Base-by-base conservation (phyloP, 2,888 invertebrate genomes). In the Aromia moschata region DNA sequence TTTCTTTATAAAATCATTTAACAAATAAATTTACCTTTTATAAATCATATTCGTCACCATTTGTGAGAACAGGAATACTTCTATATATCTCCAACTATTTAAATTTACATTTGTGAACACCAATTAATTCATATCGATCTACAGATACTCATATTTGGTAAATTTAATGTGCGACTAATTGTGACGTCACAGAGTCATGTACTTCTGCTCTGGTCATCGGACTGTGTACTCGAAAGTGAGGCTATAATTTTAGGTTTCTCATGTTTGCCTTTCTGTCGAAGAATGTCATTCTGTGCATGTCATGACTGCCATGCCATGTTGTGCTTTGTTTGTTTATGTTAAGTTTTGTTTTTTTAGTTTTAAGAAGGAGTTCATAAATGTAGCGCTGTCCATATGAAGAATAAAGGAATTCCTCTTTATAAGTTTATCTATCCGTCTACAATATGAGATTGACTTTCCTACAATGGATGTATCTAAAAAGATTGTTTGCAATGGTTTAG, bases 381-480 rank as follows among this genome's bases (percentile, higher is more conserved):
- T 10, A 33, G n/a, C 33, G 33, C 33, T 11, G 33, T 33, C 5
- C 2, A 11, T 33, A n/a, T 33, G 33, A 33, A 33, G 30, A 30
- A 11, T 25, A 44, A 30, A 11, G 14, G 11, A 44, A 44, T 11
- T 18, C 20, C 12, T 7, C 20, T 44, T 11, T 1, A 44, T 10
- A 25, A 20, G 9, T 2, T 9, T 15, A 44, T 7, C 3, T 44
- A 44, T 9, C 30, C 12, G 14, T 11, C 33, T 43, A 44, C 53
- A 60, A 57, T 33, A 60, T 60, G 60, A 60, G 54, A 46, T 30
- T 54, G 38, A 47, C n/a, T n/a, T 38, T 40, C 15, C 47, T 45
- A 60, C 33, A 57, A 60, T 60, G 60, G 54, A 57, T 53, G 10
- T 54, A 44, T 47, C 30, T 56, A 56, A 56, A 46, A 44, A 1